phyloP scores from a whole-genome alignment of 64 coral and sea anemone species.

The Trachythela sp. region DNA sequence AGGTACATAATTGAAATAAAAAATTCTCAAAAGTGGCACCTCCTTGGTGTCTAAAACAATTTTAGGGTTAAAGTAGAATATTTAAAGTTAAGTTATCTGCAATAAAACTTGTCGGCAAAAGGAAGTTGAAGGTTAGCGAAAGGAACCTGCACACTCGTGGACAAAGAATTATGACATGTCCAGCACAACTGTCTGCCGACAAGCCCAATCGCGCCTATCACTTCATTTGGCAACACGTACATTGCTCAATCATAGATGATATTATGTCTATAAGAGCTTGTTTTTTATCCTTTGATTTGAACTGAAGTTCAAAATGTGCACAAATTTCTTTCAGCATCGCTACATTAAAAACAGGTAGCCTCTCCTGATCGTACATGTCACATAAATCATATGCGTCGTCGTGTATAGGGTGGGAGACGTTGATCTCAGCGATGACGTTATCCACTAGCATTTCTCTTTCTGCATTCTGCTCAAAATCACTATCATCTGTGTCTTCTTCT shows the following conservation, averaged over 20 bases:
- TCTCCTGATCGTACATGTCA: background rate
- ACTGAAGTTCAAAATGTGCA: constrained; percentile 16
- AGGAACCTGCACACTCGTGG: background rate
- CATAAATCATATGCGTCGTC: constrained; percentile 2
- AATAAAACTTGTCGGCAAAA: constrained; percentile 26
- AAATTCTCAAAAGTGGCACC: background rate
- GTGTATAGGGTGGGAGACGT: background rate
- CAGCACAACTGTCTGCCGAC: background rate
- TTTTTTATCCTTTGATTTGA: constrained; percentile 16
- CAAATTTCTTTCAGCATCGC: constrained; percentile 17
- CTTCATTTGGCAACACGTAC: background rate
- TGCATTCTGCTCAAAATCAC: background rate
- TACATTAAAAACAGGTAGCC: background rate
- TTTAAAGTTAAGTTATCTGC: background rate
- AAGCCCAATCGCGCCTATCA: background rate
- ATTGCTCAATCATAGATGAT: background rate
- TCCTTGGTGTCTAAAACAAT: background rate
- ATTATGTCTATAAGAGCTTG: background rate
- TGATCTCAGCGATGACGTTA: background rate
- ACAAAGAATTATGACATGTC: background rate
- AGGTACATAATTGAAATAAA: background rate
- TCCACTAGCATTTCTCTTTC: background rate
- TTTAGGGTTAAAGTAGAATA: background rate
- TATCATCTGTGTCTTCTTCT: background rate
- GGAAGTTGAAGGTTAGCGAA: background rate